Evolutionary conservation across 1,140 invertebrate species (phyloP).

Genomic region (Nymphalis io): DNA sequence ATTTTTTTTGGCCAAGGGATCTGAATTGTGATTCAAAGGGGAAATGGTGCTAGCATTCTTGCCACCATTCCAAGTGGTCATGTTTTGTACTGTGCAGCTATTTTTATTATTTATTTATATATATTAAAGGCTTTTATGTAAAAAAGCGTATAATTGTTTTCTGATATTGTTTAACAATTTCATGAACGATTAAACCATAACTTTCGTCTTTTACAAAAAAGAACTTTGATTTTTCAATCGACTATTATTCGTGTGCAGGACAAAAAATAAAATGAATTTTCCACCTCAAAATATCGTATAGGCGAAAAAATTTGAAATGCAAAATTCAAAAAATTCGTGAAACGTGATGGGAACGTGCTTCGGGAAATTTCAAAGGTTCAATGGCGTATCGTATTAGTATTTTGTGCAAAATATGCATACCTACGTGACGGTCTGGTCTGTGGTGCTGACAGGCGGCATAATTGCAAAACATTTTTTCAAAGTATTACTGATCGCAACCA

Average conservation of each 20-base stretch:
- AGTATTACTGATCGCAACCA: neutral
- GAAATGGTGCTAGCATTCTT: no score
- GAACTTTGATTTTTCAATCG: neutral
- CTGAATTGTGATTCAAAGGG: no score
- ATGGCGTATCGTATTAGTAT: constrained; percentile 29
- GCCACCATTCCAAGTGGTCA: no score
- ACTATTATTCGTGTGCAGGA: neutral
- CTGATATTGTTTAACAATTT: neutral
- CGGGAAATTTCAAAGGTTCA: constrained; percentile 29
- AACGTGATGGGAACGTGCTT: constrained; percentile 21
- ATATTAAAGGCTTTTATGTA: no score
- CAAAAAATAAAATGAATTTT: constrained; percentile 13
- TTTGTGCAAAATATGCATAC: constrained; percentile 16
- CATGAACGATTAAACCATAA: neutral
- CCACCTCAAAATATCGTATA: constrained; percentile 7
- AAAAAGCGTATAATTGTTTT: no score
- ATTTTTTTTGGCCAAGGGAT: no score
- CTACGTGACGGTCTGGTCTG: constrained; percentile 20
- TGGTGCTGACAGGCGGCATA: constrained; percentile 12
- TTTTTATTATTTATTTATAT: no score
- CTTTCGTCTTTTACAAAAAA: neutral
- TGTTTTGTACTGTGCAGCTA: no score
- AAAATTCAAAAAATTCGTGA: constrained; percentile 7
- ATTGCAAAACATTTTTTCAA: neutral
- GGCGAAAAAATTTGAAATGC: constrained; percentile 14